Evolutionary conservation across 2,113 vertebrate species (phyloP).

Genomic region (Nansenia antarctica): DNA sequence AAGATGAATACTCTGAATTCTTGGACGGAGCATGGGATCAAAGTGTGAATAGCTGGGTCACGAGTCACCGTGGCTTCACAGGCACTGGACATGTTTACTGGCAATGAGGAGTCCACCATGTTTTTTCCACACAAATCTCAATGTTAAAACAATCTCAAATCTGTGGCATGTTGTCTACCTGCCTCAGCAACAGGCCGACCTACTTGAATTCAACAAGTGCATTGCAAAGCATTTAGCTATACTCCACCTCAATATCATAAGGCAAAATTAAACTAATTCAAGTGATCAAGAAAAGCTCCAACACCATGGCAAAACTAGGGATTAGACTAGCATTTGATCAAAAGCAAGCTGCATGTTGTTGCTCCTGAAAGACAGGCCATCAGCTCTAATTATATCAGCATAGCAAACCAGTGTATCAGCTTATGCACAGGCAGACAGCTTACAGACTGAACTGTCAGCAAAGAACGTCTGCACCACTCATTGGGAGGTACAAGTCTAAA

Average conservation of each 20-base stretch:
- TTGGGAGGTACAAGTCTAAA: constrained; percentile 67
- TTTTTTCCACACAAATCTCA: constrained; percentile 48
- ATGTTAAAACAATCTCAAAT: no score
- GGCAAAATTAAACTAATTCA: not conserved
- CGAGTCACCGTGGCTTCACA: constrained; percentile 58
- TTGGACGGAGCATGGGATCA: constrained; percentile 62
- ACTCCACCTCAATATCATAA: constrained; percentile 18
- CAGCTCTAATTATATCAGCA: constrained; percentile 13
- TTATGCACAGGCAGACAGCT: constrained; percentile 31
- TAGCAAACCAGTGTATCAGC: constrained; percentile 47
- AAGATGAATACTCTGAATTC: constrained; percentile 49
- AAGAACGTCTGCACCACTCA: constrained; percentile 44
- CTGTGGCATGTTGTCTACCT: constrained; percentile 29
- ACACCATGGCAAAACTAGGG: not conserved
- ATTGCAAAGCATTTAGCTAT: constrained; percentile 17
- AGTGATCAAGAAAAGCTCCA: not conserved
- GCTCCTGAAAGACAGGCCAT: not conserved
- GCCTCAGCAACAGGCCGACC: constrained; percentile 48
- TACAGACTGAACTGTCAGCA: constrained; percentile 67
- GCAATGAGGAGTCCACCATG: constrained; percentile 61
- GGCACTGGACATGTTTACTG: constrained; percentile 49
- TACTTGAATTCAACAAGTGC: not conserved
- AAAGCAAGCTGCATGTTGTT: not conserved
- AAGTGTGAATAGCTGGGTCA: constrained; percentile 57
- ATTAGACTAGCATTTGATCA: constrained; percentile 5